Percentiles rank a stretch among this genome's conserved stretches.
Evolutionary conservation across 2,888 invertebrate genomes (phyloP).

Genomic region (Abrostola tripartita): DNA sequence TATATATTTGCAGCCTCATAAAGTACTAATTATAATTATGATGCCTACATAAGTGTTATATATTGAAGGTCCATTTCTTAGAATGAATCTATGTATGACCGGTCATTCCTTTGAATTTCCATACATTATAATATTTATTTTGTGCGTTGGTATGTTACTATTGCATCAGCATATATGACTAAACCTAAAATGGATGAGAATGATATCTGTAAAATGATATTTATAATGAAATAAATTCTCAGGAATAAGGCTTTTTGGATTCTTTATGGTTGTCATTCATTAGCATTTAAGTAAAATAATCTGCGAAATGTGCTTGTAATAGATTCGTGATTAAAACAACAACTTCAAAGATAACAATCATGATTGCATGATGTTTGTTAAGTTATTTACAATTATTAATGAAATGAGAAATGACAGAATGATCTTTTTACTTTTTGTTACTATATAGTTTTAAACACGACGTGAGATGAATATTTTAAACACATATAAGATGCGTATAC

Average conservation of each 20-base stretch:
- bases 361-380: too few relatives aligned
- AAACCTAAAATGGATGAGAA: neutral
- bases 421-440: neutral
- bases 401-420: too few relatives aligned
- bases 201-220: too few relatives aligned
- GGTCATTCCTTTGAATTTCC: conserved; percentile 45
- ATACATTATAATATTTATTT: conserved; percentile 36
- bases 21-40: neutral
- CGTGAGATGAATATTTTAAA: conserved; percentile 14
- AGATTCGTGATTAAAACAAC: too few relatives aligned
- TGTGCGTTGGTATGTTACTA: conserved; percentile 23
- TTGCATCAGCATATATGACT: conserved; percentile 43
- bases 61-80: conserved; percentile 34
- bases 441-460: conserved; percentile 13
- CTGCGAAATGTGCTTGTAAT: too few relatives aligned
- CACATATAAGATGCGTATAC: conserved; percentile 27
- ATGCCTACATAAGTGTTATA: neutral
- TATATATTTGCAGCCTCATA: too few relatives aligned
- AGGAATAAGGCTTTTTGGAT: too few relatives aligned
- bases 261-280: too few relatives aligned
- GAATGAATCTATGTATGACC: conserved; percentile 24
- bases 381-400: too few relatives aligned
- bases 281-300: too few relatives aligned
- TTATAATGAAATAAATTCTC: too few relatives aligned
- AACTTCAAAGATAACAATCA: too few relatives aligned